Evolutionary conservation across 2,888 invertebrate species (phyloP), one percentile per base, ranked within the genome.

Genomic region (Drosophila anomalata): DNA sequence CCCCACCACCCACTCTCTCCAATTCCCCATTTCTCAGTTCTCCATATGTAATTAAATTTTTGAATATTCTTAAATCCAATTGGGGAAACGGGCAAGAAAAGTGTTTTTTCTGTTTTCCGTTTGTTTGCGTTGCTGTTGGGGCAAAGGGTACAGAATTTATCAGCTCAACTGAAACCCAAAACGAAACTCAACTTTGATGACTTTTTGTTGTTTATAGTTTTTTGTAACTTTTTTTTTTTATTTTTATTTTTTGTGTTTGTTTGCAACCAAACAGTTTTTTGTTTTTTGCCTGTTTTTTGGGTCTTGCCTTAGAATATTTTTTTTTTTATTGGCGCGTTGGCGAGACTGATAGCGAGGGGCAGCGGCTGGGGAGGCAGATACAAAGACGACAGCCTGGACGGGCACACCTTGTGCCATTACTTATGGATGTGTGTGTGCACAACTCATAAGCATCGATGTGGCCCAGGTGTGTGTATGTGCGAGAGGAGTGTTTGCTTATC

Each of bases 271-370:
- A 17, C 17, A 36, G 36, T 57, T 36, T 47, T 33, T 22, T 46
- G 41, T 48, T 39, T 39, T 50, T 56, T 54, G 26, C 47, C 20
- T 47, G 33, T 47, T 65, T 73, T 67, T 75, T 56, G 71, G 72
- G 55, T 73, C 58, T 63, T 58, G 71, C 76, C 63, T 77, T 76
- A 71, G 83, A 70, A 73, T 76, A 68, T 79, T 70, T 78, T 36
- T 36, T 82, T 78, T 85, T 78, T 78, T 79, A 17, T 17, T 17
- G 17, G 67, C 80, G 78, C 82, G 66, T 74, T 63, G 73, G 77
- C 68, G 68, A 70, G 75, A 72, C 67, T 66, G 58, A 68, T 71
- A 63, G 71, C 52, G 42, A 11, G 24, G 14, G 3, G 46, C 41
- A 5, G 14, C 12, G 11, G 33, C 29, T 11, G 56, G 26, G 7